Evolutionary conservation across 2,797 vertebrate genomes (phyloP), one percentile per base, ranked within the genome.

Genomic region (Galagoides demidoff): DNA sequence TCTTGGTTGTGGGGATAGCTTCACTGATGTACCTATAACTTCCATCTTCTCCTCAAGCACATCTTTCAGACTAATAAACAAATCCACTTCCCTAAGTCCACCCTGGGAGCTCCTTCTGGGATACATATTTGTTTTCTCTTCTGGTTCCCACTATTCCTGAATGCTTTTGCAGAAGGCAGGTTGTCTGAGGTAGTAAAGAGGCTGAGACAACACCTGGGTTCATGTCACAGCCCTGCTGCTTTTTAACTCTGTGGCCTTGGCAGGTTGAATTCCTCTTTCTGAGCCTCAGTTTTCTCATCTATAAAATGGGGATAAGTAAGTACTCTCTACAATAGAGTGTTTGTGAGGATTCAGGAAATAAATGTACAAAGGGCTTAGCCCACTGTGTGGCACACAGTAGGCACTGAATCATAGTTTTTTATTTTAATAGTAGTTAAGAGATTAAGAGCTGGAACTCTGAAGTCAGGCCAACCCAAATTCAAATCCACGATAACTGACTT

Each of bases 251-350:
- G 11, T 20, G 25, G 57, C 66, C 20, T 16, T 55, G 25, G 31
- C 34, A 64, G 66, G 19, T 37, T 37, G 27, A 90, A 29, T 25
- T 25, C 20, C 82, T 34, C 23, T 79, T 37, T 49, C 73, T 39
- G 12, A 37, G 74, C 52, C 90, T 96, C 43, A 1, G 63, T 71
- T 88, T 90, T 79, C 82, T 57, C 86, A 88, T 81, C 86, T 92
- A 61, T 90, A 81, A 90, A 64, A 85, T 45, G 49, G 71, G n/a
- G 23, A 43, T 17, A 52, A 34, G 39, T 59, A 88, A 66, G 39
- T 68, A 39, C 39, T 43, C 49, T 5, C 37, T 55, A 59, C 52
- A 87, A n/a, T 12, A 57, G 22, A n/a, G 37, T 59, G 23, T 37
- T 34, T 25, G 39, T 7, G 4, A 89, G n/a, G 34, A 63, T 63